Base-by-base conservation (phyloP, 2,888 invertebrate genomes). In the Adineta ricciae region DNA sequence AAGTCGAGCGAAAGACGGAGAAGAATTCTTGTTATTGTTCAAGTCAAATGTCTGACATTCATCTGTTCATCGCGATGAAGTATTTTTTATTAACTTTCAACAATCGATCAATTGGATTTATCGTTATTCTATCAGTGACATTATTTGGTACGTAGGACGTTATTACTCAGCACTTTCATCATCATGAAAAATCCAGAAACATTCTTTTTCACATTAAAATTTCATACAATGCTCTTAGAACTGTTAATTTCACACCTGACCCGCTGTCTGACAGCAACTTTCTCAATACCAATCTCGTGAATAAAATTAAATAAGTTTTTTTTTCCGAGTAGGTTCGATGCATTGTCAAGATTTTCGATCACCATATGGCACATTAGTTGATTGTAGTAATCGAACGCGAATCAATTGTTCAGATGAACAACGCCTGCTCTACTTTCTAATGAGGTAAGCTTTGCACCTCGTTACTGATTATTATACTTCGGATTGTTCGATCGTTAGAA, bases 391-490 rank as follows among this genome's bases (percentile, higher is more conserved):
- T 32, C 64, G 36, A 36, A 24, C 64, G 32, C 32, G 4, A 64
- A 16, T 19, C 32, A 78, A 78, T 41, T 78, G 41, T 78, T 85
- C 84, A 0, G 84, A 85, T 50, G 84, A 85, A 50, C 84, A 85
- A 85, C 38, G 83, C 32, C 41, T 85, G 0, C 32, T 85, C 32
- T 83, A 83, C 27, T 64, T 49, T 38, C 52, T 85, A 32, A 72
- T 85, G 83, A 56, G 56, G 84, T 84, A 46, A 21, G 9, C 32
- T n/a, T 14, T 32, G 36, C 2, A 5, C 19, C 11, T 38, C 8
- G 4, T 38, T 14, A 11, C 14, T 21, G 9, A 38, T 78, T 5
- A 8, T 46, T 46, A 32, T 32, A 49, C 16, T 8, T 32, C 49
- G 11, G 11, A 46, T 11, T 8, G 11, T 46, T 46, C 11, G 27